A percentile compares a stretch with the other conserved stretches of the same genome.
phyloP scores from a whole-genome alignment of 2,888 invertebrate species.

The Acanthosepion esculentum region DNA sequence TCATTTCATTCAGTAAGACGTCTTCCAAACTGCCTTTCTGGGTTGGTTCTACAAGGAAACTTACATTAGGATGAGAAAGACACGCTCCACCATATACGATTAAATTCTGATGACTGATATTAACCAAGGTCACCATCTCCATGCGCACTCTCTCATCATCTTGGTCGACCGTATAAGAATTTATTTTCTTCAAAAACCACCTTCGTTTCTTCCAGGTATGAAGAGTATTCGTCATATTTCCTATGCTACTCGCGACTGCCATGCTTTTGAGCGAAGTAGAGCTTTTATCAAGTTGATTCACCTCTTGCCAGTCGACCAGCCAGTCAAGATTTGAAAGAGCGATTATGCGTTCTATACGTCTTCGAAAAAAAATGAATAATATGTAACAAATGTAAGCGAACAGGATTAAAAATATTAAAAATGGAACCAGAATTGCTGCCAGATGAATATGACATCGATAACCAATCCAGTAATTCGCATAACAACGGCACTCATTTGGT shows the following conservation, averaged over 20 bases:
- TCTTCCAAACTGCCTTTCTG: constrained; percentile 68
- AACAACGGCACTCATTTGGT: constrained; percentile 57
- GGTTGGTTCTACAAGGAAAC: constrained; percentile 56
- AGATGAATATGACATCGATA: constrained; percentile 51
- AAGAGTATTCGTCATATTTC: constrained; percentile 48
- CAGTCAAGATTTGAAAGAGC: constrained; percentile 59
- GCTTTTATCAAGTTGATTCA: constrained; percentile 53
- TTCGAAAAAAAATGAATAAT: constrained; percentile 49
- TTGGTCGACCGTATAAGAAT: constrained; percentile 56
- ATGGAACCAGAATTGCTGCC: constrained; percentile 53
- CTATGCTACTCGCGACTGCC: constrained; percentile 54
- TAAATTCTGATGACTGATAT: constrained; percentile 58
- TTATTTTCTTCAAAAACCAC: constrained; percentile 58
- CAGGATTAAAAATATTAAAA: constrained; percentile 51
- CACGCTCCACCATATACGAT: constrained; percentile 59
- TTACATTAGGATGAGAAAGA: constrained; percentile 58
- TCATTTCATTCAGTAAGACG: constrained; percentile 62
- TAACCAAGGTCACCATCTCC: constrained; percentile 57
- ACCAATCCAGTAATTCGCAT: constrained; percentile 52
- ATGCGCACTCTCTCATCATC: constrained; percentile 54
- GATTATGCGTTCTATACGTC: constrained; percentile 35
- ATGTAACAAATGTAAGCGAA: constrained; percentile 50
- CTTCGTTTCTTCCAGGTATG: constrained; percentile 57
- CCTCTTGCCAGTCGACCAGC: constrained; percentile 59
- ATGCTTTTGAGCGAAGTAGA: constrained; percentile 56